These are phyloP conservation scores for Acrocyrtus sp. DNA, from an alignment of 2,888 invertebrate species.

Conservation along the genomic window DNA sequence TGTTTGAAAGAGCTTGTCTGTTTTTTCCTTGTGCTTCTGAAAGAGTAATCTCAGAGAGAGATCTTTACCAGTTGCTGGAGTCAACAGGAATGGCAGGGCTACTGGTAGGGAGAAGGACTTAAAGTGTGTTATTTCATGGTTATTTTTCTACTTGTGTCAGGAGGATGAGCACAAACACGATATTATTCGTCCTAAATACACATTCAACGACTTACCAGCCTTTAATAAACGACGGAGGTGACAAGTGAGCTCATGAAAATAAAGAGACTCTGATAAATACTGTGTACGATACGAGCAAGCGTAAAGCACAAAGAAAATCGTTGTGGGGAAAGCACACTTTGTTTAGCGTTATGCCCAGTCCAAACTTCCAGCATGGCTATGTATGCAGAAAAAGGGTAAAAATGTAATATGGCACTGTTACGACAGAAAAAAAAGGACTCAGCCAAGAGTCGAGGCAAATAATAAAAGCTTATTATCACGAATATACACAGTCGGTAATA, in stretches of 20 bases:
- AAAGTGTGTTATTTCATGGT: conserved; percentile 42
- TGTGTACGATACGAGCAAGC: neutral
- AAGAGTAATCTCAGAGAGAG: no score
- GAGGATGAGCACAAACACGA: conserved; percentile 27
- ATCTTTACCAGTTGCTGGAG: conserved; percentile 46
- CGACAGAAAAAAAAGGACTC: neutral
- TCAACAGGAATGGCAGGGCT: conserved; percentile 28
- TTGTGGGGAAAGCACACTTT: no score
- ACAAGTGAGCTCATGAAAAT: conserved; percentile 32
- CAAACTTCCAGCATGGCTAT: no score
- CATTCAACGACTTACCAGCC: no score
- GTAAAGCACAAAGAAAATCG: no score
- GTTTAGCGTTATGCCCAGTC: no score
- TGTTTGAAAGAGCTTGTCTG: no score
- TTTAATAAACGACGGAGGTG: conserved; percentile 19
- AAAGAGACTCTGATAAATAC: conserved; percentile 8
- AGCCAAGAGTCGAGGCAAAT: no score
- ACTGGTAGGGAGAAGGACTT: conserved; percentile 27
- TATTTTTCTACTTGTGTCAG: conserved; percentile 33
- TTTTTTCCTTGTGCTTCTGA: no score
- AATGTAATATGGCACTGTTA: neutral
- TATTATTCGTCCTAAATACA: neutral
- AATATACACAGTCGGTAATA: conserved; percentile 13
- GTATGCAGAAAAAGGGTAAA: neutral
- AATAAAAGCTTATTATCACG: no score